Conservation (phyloP, 2,888 invertebrate genomes). For the Acanthosepion lycidas region DNA sequence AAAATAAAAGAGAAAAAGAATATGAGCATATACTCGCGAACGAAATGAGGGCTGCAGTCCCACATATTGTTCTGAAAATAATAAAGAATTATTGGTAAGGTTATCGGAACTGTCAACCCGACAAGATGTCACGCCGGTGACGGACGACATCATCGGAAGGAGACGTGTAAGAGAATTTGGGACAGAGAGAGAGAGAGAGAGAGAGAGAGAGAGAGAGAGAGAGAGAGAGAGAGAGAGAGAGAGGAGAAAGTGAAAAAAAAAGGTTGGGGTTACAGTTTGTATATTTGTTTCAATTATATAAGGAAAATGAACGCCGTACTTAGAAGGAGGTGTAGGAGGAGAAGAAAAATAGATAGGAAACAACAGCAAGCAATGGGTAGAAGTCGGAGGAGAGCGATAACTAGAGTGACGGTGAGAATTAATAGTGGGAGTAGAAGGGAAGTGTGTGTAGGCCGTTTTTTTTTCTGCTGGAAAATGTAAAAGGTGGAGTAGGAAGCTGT, state of each 20-base stretch:
- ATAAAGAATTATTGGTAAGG: background rate
- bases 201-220: background rate
- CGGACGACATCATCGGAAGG: background rate
- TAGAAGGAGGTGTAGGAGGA: background rate
- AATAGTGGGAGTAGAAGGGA: no score
- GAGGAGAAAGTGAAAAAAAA: background rate
- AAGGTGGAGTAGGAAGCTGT: background rate
- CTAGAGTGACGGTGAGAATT: background rate
- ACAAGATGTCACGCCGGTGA: constrained; percentile 33
- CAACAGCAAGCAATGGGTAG: background rate
- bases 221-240: background rate
- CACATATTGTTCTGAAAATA: constrained; percentile 33
- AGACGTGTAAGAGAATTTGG: background rate
- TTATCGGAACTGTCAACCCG: background rate
- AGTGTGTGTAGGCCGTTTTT: no score
- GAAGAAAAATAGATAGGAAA: background rate
- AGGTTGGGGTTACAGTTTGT: background rate
- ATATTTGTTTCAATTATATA: background rate
- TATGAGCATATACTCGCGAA: background rate
- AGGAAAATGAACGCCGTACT: background rate
- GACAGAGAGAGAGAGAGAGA: no score
- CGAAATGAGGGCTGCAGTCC: background rate
- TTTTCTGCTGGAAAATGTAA: background rate
- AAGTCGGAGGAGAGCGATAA: background rate
- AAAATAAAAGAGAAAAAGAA: background rate